Percentiles rank a stretch among this genome's conserved stretches.
These are phyloP conservation scores for Menidia menidia DNA, from an alignment of 2,797 vertebrate genomes.

Conservation along the genomic window DNA sequence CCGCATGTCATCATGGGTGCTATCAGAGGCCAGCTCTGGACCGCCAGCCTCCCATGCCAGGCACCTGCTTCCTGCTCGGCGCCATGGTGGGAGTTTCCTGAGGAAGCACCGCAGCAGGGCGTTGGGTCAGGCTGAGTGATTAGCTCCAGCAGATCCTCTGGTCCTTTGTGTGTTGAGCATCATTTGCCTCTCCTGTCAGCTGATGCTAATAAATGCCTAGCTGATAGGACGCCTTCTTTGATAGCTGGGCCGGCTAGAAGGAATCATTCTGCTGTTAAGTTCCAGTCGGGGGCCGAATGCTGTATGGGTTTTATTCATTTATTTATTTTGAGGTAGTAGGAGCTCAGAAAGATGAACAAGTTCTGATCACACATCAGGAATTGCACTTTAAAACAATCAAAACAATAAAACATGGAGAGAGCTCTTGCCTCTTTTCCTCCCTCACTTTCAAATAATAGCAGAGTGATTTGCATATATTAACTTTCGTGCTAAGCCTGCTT, in stretches of 20 bases:
- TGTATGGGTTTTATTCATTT: background rate
- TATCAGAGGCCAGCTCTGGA: constrained; percentile 2
- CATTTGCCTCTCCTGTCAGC: constrained; percentile 27
- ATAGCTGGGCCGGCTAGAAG: constrained; percentile 36
- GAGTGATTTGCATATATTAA: constrained; percentile 60
- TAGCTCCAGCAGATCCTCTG: constrained; percentile 16
- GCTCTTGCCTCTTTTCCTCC: background rate
- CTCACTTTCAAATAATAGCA: constrained; percentile 40
- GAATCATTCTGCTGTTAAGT: constrained; percentile 45
- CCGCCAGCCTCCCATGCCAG: constrained; percentile 21
- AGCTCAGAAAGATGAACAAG: constrained; percentile 11
- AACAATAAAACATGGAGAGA: constrained; percentile 26
- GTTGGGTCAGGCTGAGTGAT: constrained; percentile 17
- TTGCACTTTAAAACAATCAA: constrained; percentile 13
- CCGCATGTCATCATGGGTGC: background rate
- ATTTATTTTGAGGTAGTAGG: background rate
- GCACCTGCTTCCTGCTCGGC: constrained; percentile 60
- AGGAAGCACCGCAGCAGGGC: constrained; percentile 46
- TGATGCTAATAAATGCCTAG: constrained; percentile 25
- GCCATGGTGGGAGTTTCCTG: constrained; percentile 54
- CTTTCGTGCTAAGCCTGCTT: constrained; percentile 28
- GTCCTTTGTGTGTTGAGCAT: constrained; percentile 33
- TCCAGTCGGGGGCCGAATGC: constrained; percentile 16
- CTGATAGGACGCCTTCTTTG: constrained; percentile 27
- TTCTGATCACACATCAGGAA: constrained; percentile 26